Evolutionary conservation across 2,113 vertebrate genomes (phyloP).

Genomic region (Phyllostomus hastatus): DNA sequence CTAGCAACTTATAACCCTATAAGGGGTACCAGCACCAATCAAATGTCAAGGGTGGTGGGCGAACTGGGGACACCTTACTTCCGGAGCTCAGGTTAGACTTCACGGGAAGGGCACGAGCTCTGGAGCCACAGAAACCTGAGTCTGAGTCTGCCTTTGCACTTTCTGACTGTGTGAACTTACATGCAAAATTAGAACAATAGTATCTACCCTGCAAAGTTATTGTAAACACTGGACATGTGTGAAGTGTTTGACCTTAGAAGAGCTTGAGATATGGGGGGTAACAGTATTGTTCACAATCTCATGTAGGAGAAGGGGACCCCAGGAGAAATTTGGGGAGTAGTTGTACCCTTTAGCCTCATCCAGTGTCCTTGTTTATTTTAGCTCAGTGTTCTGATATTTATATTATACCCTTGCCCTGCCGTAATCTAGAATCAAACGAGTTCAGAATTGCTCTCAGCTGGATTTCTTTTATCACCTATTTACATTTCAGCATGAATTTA

Average conservation of each 20-base stretch:
- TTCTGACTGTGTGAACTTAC: not conserved
- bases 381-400: not conserved
- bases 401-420: not conserved
- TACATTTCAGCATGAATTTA: not conserved
- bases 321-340: not conserved
- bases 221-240: not conserved
- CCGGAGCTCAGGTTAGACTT: not conserved
- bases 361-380: not conserved
- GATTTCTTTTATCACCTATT: not conserved
- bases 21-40: not conserved
- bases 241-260: not conserved
- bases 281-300: not conserved
- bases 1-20: not conserved
- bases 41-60: not conserved
- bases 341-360: not conserved
- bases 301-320: not conserved
- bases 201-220: not conserved
- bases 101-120: not conserved
- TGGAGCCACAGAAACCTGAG: not conserved
- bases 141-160: not conserved
- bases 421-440: not conserved
- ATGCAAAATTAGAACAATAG: not conserved
- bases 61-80: not conserved
- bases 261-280: not conserved
- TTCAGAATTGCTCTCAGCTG: constrained; percentile 23